These are phyloP conservation scores for Morelia viridis DNA, from an alignment of 2,797 vertebrate genomes.

Conservation along the genomic window DNA sequence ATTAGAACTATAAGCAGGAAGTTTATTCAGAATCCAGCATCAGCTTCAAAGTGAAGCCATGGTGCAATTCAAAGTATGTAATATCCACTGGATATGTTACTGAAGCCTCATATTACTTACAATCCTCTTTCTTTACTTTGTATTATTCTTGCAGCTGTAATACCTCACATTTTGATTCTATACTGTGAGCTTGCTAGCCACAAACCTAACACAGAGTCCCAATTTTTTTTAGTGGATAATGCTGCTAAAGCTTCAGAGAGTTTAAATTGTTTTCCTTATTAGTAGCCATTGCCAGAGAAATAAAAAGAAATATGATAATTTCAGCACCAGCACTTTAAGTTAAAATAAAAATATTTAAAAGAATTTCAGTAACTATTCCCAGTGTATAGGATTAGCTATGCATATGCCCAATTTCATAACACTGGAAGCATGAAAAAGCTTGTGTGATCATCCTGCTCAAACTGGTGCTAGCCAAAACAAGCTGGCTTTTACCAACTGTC, in stretches of 20 bases:
- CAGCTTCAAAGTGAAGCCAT: slow-evolving; percentile 48
- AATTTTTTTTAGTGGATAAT: slow-evolving; percentile 54
- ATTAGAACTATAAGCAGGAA: slow-evolving; percentile 21
- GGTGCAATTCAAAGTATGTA: slow-evolving; percentile 33
- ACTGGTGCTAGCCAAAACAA: background rate
- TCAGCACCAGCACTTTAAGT: background rate
- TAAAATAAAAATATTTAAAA: background rate
- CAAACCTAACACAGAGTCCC: slow-evolving; percentile 52
- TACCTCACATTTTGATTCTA: slow-evolving; percentile 59
- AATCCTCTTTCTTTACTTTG: slow-evolving; percentile 42
- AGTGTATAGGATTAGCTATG: background rate
- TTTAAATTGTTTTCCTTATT: slow-evolving; percentile 54
- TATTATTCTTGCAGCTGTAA: slow-evolving; percentile 46
- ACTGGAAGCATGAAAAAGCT: background rate
- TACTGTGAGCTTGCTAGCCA: slow-evolving; percentile 46
- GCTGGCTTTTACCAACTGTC: background rate
- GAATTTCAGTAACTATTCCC: background rate
- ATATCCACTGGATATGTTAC: background rate
- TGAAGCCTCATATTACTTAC: slow-evolving; percentile 55
- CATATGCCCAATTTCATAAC: background rate
- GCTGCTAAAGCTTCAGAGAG: slow-evolving; percentile 50
- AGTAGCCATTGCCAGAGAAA: background rate
- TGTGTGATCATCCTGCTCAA: background rate
- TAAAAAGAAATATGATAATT: slow-evolving; percentile 44
- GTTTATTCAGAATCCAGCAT: slow-evolving; percentile 35